These are phyloP conservation scores for Bradypus variegatus DNA, from an alignment of 2,797 vertebrate species.

Conservation along the genomic window DNA sequence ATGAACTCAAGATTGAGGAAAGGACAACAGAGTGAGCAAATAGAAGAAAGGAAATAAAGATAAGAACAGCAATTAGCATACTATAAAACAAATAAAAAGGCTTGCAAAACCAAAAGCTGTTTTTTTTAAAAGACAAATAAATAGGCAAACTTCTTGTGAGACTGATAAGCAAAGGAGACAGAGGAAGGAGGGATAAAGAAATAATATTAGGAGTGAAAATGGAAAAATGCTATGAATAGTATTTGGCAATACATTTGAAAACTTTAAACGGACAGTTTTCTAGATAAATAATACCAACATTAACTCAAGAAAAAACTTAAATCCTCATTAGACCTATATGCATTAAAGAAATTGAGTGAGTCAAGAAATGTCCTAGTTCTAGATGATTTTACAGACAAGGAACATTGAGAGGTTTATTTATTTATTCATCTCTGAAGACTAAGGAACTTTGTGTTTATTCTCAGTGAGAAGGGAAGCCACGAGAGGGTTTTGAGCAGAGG, in stretches of 20 bases:
- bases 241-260: constrained; percentile 7
- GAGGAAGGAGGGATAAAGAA: not conserved
- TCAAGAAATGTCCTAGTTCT: not conserved
- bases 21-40: constrained; percentile 20
- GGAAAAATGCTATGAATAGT: not conserved
- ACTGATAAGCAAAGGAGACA: not conserved
- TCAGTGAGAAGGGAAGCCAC: not conserved
- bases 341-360: not conserved
- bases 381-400: not conserved
- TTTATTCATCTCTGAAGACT: not conserved
- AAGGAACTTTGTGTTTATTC: constrained; percentile 23
- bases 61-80: not conserved
- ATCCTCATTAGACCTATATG: not conserved
- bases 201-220: not conserved
- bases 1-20: not conserved
- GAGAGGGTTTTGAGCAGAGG: not conserved
- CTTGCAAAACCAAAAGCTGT: not conserved
- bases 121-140: constrained; percentile 3
- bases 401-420: not conserved
- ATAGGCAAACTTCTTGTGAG: not conserved
- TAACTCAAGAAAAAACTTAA: not conserved
- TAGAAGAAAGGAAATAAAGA: not conserved
- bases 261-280: not conserved
- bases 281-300: not conserved
- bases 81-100: not conserved